A percentile compares a stretch with the other conserved stretches of the same genome.
phyloP scores from a whole-genome alignment of 2,113 vertebrate species.

The Hystrix brachyura region DNA sequence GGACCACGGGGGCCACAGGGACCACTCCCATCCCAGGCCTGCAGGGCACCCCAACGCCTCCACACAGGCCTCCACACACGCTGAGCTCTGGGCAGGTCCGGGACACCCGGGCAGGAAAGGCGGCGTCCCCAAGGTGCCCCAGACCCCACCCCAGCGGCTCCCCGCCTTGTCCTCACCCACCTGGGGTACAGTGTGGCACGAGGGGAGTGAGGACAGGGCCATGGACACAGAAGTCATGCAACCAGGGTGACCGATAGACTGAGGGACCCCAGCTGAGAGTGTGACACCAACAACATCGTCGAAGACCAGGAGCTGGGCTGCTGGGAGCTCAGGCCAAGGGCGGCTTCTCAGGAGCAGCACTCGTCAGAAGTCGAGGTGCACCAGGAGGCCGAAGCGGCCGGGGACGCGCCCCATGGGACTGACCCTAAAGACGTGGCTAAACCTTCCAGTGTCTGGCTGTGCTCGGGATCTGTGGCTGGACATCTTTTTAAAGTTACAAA shows the following conservation, averaged over 20 bases:
- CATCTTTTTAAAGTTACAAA: background rate
- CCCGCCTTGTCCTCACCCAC: background rate
- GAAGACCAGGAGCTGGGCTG: no score
- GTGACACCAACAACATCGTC: fast-evolving
- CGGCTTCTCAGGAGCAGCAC: no score
- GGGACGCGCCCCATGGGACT: background rate
- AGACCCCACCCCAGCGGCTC: background rate
- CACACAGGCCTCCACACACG: background rate
- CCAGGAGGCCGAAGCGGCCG: no score
- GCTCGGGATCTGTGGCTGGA: background rate
- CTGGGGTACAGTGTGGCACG: fast-evolving
- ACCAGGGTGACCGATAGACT: background rate
- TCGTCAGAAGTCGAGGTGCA: no score
- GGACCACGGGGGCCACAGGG: background rate
- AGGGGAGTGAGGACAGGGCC: background rate
- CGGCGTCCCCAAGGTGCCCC: fast-evolving
- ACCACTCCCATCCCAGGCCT: background rate
- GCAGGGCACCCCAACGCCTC: background rate
- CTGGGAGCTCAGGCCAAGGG: fast-evolving
- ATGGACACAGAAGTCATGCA: no score
- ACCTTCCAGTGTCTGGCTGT: background rate
- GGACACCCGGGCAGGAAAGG: fast-evolving
- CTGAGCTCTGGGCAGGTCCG: background rate
- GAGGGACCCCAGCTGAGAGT: no score
- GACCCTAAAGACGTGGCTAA: background rate